Evolutionary conservation across 2,888 invertebrate species (phyloP).

Genomic region (Blera fallax): DNA sequence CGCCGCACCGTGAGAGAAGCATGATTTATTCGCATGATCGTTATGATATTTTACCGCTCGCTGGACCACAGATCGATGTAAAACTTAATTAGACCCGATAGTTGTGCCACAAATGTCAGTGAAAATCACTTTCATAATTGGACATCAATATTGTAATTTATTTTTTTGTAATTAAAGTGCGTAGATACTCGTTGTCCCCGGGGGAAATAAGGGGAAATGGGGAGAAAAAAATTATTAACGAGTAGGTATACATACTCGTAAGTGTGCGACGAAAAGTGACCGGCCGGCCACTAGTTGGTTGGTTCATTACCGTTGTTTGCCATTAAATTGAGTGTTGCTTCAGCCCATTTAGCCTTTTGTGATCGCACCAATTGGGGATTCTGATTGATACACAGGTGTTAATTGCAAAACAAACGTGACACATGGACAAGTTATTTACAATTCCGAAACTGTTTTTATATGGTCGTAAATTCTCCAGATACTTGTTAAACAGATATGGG

Average conservation of each 20-base stretch:
- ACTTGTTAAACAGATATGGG: slow-evolving; percentile 46
- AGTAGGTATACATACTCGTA: not conserved
- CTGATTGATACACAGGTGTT: slow-evolving; percentile 67
- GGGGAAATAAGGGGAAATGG: slow-evolving; percentile 12
- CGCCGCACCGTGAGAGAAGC: slow-evolving; percentile 49
- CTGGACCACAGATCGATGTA: slow-evolving; percentile 38
- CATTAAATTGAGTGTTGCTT: slow-evolving; percentile 59
- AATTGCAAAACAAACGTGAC: slow-evolving; percentile 67
- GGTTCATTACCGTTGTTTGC: slow-evolving; percentile 40
- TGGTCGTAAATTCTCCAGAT: slow-evolving; percentile 55
- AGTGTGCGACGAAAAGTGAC: not conserved
- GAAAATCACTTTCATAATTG: slow-evolving; percentile 69
- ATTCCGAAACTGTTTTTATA: slow-evolving; percentile 46
- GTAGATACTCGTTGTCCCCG: slow-evolving; percentile 13
- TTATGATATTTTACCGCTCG: slow-evolving; percentile 28
- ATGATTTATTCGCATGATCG: slow-evolving; percentile 65
- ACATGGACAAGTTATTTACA: slow-evolving; percentile 59
- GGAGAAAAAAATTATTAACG: not conserved
- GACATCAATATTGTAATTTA: slow-evolving; percentile 64
- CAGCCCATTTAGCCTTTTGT: slow-evolving; percentile 60
- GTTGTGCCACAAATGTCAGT: slow-evolving; percentile 59
- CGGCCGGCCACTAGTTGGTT: not conserved
- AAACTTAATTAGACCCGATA: slow-evolving; percentile 64
- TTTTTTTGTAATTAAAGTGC: slow-evolving; percentile 65
- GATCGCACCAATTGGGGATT: slow-evolving; percentile 45